Percentiles rank a stretch among this genome's conserved stretches.
Conservation (phyloP, 2,797 vertebrate species). For the Carcharodon carcharias region DNA sequence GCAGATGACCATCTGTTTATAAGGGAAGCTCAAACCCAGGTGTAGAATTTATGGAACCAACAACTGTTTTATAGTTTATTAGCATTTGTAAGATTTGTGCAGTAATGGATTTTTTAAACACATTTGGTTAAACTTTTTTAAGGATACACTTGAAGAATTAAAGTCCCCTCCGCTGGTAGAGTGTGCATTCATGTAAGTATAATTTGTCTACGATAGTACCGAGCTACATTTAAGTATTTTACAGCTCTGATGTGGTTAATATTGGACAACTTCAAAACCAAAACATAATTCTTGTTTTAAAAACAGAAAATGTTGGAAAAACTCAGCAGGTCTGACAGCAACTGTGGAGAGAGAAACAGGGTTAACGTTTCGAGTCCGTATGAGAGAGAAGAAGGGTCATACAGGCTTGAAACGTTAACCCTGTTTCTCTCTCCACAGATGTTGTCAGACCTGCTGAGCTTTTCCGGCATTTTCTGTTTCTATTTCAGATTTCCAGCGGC, state of each 20-base stretch:
- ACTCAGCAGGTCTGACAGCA: too few relatives aligned
- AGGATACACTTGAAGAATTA: not conserved
- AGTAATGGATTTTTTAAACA: not conserved
- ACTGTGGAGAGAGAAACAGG: too few relatives aligned
- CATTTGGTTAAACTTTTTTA: not conserved
- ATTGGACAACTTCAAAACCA: not conserved
- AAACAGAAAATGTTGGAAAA: too few relatives aligned
- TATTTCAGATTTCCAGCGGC: too few relatives aligned
- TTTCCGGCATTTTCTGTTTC: too few relatives aligned
- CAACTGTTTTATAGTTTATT: conserved; percentile 3
- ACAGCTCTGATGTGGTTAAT: not conserved
- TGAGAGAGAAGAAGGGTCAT: too few relatives aligned
- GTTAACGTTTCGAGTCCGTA: too few relatives aligned
- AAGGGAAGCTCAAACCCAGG: not conserved
- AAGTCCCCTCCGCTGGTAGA: not conserved
- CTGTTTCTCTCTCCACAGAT: too few relatives aligned
- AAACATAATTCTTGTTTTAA: not conserved
- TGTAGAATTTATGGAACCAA: not conserved
- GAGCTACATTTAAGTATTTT: not conserved
- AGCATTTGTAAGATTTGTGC: not conserved
- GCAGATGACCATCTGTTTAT: not conserved
- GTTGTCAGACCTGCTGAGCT: too few relatives aligned
- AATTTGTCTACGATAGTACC: not conserved
- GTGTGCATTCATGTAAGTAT: not conserved
- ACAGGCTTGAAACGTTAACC: too few relatives aligned